A percentile compares a stretch with the other conserved stretches of the same genome.
Evolutionary conservation across 2,888 invertebrate species (phyloP).

Genomic region (Ditula angustiorana): DNA sequence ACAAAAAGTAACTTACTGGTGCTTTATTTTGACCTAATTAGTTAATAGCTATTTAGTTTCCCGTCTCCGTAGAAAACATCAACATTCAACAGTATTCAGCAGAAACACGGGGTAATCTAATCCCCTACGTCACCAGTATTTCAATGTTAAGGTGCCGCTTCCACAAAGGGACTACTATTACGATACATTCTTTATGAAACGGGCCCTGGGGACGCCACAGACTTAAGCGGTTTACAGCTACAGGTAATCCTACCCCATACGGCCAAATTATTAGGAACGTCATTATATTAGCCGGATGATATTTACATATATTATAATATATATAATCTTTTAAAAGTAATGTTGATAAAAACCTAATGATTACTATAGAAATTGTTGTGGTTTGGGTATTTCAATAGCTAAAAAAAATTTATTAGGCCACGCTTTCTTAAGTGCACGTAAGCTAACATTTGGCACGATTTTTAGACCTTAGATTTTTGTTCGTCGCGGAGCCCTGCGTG

Average conservation of each 20-base stretch:
- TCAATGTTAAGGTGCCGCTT: slow-evolving; percentile 33
- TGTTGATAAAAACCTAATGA: no score
- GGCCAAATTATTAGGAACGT: slow-evolving; percentile 22
- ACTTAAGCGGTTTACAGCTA: slow-evolving; percentile 29
- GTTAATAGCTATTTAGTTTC: not conserved
- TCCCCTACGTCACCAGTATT: slow-evolving; percentile 23
- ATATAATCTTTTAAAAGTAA: no score
- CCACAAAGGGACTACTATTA: slow-evolving; percentile 32
- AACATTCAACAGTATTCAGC: slow-evolving; percentile 9
- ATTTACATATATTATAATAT: no score
- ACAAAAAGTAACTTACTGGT: no score
- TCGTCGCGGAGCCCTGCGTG: no score
- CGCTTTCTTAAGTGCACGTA: no score
- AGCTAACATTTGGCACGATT: no score
- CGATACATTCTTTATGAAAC: slow-evolving; percentile 38
- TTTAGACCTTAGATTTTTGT: no score
- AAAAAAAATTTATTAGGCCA: no score
- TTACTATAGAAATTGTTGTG: no score
- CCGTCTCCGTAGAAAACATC: not conserved
- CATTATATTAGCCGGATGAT: slow-evolving; percentile 18
- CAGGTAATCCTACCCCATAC: slow-evolving; percentile 14
- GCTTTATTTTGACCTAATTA: not conserved
- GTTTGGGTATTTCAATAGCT: no score
- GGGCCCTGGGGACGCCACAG: slow-evolving; percentile 21
- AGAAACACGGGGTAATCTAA: slow-evolving; percentile 18